Evolutionary conservation across 2,888 invertebrate species (phyloP).

Genomic region (Thymelicus sylvestris): DNA sequence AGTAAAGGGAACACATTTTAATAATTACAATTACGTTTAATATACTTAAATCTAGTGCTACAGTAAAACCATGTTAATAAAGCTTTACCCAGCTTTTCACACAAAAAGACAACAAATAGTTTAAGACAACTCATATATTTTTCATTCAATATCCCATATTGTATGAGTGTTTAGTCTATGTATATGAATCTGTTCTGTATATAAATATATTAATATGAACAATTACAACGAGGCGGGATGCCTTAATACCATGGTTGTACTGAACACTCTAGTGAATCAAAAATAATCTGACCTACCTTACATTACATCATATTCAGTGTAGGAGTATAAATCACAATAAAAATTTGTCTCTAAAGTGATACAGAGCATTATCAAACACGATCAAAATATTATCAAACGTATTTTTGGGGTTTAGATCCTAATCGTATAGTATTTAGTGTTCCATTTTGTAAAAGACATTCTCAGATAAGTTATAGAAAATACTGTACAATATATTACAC

Average conservation of each 20-base stretch:
- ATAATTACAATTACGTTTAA: conserved; percentile 25
- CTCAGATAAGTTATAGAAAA: conserved; percentile 12
- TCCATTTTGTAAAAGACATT: not conserved
- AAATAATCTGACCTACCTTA: conserved; percentile 22
- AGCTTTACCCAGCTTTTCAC: too few species aligned
- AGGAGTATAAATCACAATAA: conserved; percentile 32
- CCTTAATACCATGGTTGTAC: not conserved
- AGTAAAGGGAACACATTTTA: conserved; percentile 44
- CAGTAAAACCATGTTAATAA: not conserved
- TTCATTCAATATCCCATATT: too few species aligned
- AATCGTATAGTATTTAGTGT: not conserved
- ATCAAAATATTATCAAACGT: conserved; percentile 14
- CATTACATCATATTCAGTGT: conserved; percentile 21
- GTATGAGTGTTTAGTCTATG: too few species aligned
- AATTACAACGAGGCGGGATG: not conserved
- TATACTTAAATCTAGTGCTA: not conserved
- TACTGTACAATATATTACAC: conserved; percentile 4
- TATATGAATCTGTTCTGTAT: too few species aligned
- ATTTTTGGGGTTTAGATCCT: conserved; percentile 18
- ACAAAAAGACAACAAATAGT: too few species aligned
- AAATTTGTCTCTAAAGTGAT: conserved; percentile 27
- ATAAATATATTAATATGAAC: not conserved
- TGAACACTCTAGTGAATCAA: not conserved
- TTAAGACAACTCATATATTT: not conserved
- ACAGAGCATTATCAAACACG: conserved; percentile 4